Base-by-base conservation (phyloP, 2,113 vertebrate species). In the Pionites leucogaster region DNA sequence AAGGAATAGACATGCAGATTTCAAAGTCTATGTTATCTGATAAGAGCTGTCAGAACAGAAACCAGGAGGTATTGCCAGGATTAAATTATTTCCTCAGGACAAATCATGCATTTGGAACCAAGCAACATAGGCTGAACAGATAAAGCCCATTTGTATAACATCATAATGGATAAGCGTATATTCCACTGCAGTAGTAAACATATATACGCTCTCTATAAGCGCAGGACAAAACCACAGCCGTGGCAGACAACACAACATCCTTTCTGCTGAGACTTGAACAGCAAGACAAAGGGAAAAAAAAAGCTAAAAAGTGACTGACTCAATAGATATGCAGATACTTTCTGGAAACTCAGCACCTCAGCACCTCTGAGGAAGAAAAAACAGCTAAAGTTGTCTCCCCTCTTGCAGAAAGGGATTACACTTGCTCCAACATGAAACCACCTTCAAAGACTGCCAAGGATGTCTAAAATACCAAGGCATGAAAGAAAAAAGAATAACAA, bases 61-160 rank as follows among this genome's bases (percentile, higher is more conserved):
- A 93, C 88, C 88, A 90, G 93, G 88, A 93, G 85, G 39, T 55
- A 64, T 52, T 90, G 93, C 90, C 92, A 96, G 76, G 88, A 95
- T 86, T 78, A 95, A 96, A 94, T 94, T 93, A 95, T 97, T 97
- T 97, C 94, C 95, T 88, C 72, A 47, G 95, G 92, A 90, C 92
- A 95, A 95, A 91, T 94, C 78, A 68, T 42, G 69, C 90, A 74
- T 90, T 95, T 13, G 4, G 53, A 94, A 83, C 94, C 90, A 90
- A 90, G 95, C 55, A 96, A 83, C 90, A 77, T 4, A 6, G 60
- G 47, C 77, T 90, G 72, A 95, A 70, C 76, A 95, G 93, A 96
- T 94, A 95, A 97, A 96, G 55, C 63, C 63, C 72, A 75, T 96
- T 96, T 95, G 90, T 96, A 90, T 71, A 94, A 88, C 49, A 44